Percentiles rank a stretch among this genome's conserved stretches.
These are phyloP conservation scores for Eubucco bourcierii DNA, from an alignment of 2,113 vertebrate genomes.

Conservation along the genomic window DNA sequence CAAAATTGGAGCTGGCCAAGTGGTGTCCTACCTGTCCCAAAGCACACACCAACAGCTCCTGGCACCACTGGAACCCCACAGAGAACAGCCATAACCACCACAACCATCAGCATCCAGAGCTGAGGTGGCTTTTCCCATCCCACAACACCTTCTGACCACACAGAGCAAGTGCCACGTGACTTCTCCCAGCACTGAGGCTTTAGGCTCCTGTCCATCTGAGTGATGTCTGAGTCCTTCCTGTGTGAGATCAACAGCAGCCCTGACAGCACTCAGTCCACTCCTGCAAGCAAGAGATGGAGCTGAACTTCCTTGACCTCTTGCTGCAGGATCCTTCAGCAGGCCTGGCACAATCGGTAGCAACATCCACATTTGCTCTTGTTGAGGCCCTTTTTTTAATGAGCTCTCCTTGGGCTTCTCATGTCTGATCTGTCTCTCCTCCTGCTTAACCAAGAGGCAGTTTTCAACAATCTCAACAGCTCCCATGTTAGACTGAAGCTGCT, in stretches of 20 bases:
- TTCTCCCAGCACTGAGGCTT: not conserved
- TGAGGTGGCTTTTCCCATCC: not conserved
- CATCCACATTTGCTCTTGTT: not conserved
- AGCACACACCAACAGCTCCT: not conserved
- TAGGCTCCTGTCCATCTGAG: not conserved
- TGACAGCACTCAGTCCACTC: not conserved
- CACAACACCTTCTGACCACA: accelerated
- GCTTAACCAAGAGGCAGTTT: slow-evolving; percentile 4
- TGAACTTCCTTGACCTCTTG: not conserved
- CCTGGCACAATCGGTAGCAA: not conserved
- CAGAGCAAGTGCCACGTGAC: not conserved
- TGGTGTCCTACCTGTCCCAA: not conserved
- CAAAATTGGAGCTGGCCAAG: not conserved
- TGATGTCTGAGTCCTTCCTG: not conserved
- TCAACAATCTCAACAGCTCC: not conserved
- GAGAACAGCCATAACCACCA: accelerated
- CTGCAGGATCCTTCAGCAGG: not conserved
- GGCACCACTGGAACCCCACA: not conserved
- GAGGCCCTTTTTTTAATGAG: not conserved
- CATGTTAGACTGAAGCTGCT: not conserved
- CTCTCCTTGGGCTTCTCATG: slow-evolving; percentile 8
- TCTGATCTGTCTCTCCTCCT: slow-evolving; percentile 24
- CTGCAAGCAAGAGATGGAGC: not conserved
- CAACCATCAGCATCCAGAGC: not conserved
- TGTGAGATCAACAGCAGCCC: not conserved